phyloP scores from a whole-genome alignment of 1,140 invertebrate species.

The Zeugodacus cucurbitae region DNA sequence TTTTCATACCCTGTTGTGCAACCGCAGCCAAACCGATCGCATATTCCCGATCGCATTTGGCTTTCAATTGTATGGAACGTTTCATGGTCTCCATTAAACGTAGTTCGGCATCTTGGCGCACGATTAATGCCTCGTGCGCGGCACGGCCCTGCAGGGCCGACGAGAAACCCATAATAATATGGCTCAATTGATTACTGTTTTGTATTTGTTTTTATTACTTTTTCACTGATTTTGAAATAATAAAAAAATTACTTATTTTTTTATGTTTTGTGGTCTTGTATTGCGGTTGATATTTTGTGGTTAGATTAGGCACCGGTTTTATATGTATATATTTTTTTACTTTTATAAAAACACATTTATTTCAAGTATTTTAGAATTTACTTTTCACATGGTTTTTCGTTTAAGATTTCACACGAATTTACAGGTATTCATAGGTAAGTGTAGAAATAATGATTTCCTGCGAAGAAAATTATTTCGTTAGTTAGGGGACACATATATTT shows the following conservation, averaged over 20 bases:
- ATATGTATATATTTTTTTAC: too few relatives aligned
- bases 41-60: conserved; percentile 92
- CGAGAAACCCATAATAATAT: conserved; percentile 82
- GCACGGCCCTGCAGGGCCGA: conserved; percentile 82
- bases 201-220: conserved; percentile 12
- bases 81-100: conserved; percentile 90
- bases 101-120: conserved; percentile 90
- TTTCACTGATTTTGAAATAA: conserved; percentile 12
- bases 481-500: too few relatives aligned
- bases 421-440: too few relatives aligned
- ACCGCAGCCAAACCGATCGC: conserved; percentile 82
- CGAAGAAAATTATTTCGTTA: too few relatives aligned
- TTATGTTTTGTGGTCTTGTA: background rate
- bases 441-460: too few relatives aligned
- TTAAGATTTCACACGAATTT: too few relatives aligned
- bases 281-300: too few relatives aligned
- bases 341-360: background rate
- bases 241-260: background rate
- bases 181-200: background rate
- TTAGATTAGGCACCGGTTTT: too few relatives aligned
- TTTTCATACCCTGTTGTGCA: conserved; percentile 83
- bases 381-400: too few relatives aligned
- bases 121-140: conserved; percentile 86
- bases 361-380: background rate
- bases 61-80: conserved; percentile 82